Conservation (phyloP, 92 coral and sea anemone genomes). For the Muricea muricata region DNA sequence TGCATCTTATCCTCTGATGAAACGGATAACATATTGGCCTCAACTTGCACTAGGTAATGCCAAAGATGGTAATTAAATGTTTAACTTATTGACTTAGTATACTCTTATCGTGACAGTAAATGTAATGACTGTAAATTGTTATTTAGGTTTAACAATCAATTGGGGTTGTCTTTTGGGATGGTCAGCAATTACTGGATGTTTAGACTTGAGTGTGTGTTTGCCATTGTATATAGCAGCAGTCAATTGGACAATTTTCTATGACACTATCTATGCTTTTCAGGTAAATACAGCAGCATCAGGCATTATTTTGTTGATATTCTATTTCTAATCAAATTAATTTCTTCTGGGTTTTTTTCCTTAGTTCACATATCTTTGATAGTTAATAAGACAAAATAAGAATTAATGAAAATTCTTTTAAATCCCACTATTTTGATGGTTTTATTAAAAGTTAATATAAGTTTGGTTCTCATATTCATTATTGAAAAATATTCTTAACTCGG, state of each 20-base stretch:
- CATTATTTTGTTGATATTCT: not conserved
- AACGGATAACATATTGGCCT: constrained; percentile 95
- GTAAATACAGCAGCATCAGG: constrained; percentile 27
- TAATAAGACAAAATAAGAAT: too few relatives aligned
- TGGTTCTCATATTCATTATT: too few relatives aligned
- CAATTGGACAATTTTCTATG: constrained; percentile 88
- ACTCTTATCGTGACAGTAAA: not conserved
- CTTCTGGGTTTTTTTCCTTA: too few relatives aligned
- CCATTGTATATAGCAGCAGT: constrained; percentile 86
- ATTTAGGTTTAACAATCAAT: constrained; percentile 80
- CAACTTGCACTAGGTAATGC: constrained; percentile 83
- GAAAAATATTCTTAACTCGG: too few relatives aligned
- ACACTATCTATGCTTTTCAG: constrained; percentile 98
- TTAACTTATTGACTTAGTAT: not conserved
- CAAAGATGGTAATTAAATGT: not conserved
- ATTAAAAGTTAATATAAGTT: too few relatives aligned
- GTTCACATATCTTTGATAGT: too few relatives aligned
- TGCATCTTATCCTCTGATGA: constrained; percentile 86
- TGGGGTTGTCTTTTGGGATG: constrained; percentile 97
- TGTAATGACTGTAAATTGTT: not conserved
- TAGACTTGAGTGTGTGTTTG: constrained; percentile 97
- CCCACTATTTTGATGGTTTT: too few relatives aligned
- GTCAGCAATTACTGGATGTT: constrained; percentile 94
- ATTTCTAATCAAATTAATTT: too few relatives aligned
- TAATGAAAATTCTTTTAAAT: too few relatives aligned